Base-by-base conservation (phyloP, 1,140 invertebrate species). In the Penaeus chinensis region DNA sequence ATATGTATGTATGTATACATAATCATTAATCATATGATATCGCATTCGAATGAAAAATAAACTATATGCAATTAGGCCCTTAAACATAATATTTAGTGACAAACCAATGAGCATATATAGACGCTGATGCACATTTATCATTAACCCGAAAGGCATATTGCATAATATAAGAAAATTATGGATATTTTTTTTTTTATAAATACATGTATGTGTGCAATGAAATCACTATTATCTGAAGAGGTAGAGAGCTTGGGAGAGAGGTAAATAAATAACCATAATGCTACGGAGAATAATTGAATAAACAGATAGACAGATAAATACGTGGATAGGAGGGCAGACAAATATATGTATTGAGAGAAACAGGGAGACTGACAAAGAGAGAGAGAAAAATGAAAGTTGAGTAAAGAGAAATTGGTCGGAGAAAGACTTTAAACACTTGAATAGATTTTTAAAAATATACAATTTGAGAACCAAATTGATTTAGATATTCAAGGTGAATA, bases 261-360 rank as follows among this genome's bases (percentile, higher is more conserved):
- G 61, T 61, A 81, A 19, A 81, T 61, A 24, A 27, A 80, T 18
- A 62, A 47, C 24, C 60, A 16, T 32, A 80, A 60, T 27, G 78
- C 24, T 42, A 42, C 37, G 37, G 7, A 42, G 37, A 42, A 42
- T 42, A 80, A 27, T n/a, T 19, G 18, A n/a, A 80, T 2, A 24
- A 27, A 60, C 8, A 20, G 78, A 80, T 42, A 80, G 78, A 80
- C 22, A 24, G 47, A 60, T 42, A 60, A 60, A 77, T 10, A 80
- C 42, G 22, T 32, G 16, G 80, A 82, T 54, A 82, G 80, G 62
- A 27, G 27, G 80, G 62, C 24, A 82, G 27, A 66, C 22, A 82
- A 27, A 82, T 20, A n/a, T 11, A 71, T 1, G 24, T 10, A 71
- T 18, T 13, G 16, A 79, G 32, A 42, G n/a, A 42, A 18, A 61